Base-by-base conservation (phyloP, 2,888 invertebrate genomes). In the Synanthedon myopaeformis region DNA sequence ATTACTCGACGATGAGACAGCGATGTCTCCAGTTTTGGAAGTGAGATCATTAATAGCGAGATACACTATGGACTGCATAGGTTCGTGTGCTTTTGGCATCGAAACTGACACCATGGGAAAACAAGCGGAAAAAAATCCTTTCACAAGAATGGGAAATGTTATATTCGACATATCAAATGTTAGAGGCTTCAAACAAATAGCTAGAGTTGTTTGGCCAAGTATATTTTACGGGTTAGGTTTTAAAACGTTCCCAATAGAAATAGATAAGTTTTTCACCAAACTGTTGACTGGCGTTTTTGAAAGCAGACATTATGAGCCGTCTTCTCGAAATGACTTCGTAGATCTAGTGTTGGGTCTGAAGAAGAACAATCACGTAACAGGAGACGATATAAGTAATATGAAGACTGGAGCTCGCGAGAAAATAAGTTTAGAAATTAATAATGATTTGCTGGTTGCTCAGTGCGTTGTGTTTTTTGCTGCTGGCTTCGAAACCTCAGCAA, bases 381-480 rank as follows among this genome's bases (percentile, higher is more conserved):
- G 79, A 0, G 76, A 78, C 54, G 69, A 70, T 51, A 58, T 79
- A 19, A 64, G 51, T 0, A 75, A 72, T 42, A 59, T 69, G 59
- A 56, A 58, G n/a, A 51, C 42, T 2, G 59, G 52, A 4, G 48
- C 23, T 0, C 55, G 17, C 10, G 55, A 52, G 8, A 57, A 53
- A 23, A 51, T 53, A 3, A 54, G 52, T 11, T 49, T 85, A 11
- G 66, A 69, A 0, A 51, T 84, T 11, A 69, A 72, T 1, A 55
- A 76, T 8, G 65, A 79, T 5, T 69, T 84, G 55, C 57, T 88
- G 35, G 76, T 79, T 0, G 83, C 88, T 0, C 89, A 89, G 55
- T 75, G 82, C 10, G 78, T 89, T 41, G 65, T 88, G 0, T 90
- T 91, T 53, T 80, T 79, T 41, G 67, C 65, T 0, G 79, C 76